Evolutionary conservation across 1,140 invertebrate genomes (phyloP).

Genomic region (Diabrotica virgifera): DNA sequence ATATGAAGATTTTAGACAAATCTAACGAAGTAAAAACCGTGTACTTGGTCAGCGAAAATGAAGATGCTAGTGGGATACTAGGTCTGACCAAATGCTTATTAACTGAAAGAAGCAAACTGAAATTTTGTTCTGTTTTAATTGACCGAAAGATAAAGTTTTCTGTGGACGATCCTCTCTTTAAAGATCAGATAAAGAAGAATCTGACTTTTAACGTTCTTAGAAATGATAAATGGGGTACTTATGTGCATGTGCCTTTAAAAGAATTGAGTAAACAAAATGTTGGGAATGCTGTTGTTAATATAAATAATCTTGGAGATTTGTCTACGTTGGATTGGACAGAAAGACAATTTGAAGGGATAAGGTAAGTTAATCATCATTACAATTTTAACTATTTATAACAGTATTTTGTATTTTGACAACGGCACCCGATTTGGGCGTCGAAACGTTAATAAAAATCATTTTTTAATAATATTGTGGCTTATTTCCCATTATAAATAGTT

Average conservation of each 20-base stretch:
- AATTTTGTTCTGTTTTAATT: slow-evolving; percentile 63
- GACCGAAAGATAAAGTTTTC: slow-evolving; percentile 62
- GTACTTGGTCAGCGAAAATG: slow-evolving; percentile 64
- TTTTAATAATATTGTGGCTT: no score
- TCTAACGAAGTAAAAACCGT: slow-evolving; percentile 60
- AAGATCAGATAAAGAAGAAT: slow-evolving; percentile 57
- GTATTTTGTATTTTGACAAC: no score
- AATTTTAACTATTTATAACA: no score
- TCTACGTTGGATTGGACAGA: slow-evolving; percentile 80
- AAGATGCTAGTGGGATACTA: slow-evolving; percentile 72
- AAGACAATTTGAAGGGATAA: slow-evolving; percentile 47
- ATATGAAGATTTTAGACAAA: slow-evolving; percentile 64
- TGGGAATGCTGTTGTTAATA: slow-evolving; percentile 64
- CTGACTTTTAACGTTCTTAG: slow-evolving; percentile 65
- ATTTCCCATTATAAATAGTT: no score
- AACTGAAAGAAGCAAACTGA: slow-evolving; percentile 72
- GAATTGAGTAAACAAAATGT: slow-evolving; percentile 34
- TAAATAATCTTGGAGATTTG: slow-evolving; percentile 76
- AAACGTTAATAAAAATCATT: no score
- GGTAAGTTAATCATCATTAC: slow-evolving; percentile 14
- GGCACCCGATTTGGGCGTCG: no score
- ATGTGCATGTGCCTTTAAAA: slow-evolving; percentile 41
- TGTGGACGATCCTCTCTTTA: slow-evolving; percentile 59
- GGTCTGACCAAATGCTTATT: slow-evolving; percentile 87
- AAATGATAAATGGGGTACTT: slow-evolving; percentile 63